Percentiles rank a stretch among this genome's conserved stretches.
Conservation (phyloP, 2,888 invertebrate species). For the Holacanthella duospinosa region DNA sequence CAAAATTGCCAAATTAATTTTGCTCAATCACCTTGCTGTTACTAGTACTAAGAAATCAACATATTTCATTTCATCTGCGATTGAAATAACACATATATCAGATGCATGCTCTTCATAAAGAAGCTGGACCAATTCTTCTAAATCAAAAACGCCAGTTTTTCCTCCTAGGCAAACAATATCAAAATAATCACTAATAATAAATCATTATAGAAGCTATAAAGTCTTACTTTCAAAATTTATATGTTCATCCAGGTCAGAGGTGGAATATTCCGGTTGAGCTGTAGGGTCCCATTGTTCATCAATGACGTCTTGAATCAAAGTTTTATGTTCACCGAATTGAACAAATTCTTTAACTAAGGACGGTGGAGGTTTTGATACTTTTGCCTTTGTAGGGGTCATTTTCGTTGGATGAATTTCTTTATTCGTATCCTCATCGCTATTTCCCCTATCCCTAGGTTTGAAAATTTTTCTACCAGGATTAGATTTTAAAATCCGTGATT, state of each 20-base stretch:
- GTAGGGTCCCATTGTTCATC: constrained; percentile 31
- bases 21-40: constrained; percentile 53
- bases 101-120: constrained; percentile 64
- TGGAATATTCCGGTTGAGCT: constrained; percentile 4
- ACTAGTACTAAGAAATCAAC: constrained; percentile 76
- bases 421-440: too few relatives aligned
- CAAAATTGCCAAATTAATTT: too few relatives aligned
- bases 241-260: not conserved
- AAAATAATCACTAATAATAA: not conserved
- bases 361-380: not conserved
- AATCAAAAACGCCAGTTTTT: constrained; percentile 69
- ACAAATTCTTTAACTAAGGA: constrained; percentile 22
- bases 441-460: too few relatives aligned
- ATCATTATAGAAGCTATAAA: too few relatives aligned
- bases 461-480: too few relatives aligned
- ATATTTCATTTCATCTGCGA: constrained; percentile 64
- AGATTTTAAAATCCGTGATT: too few relatives aligned
- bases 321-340: constrained; percentile 25
- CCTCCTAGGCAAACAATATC: constrained; percentile 74
- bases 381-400: not conserved
- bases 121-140: constrained; percentile 69
- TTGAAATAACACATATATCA: constrained; percentile 67
- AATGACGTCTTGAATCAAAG: constrained; percentile 32
- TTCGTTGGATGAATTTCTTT: too few relatives aligned
- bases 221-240: constrained; percentile 12